phyloP scores from a whole-genome alignment of 2,888 invertebrate species.

The Macrosiphum euphorbiae region DNA sequence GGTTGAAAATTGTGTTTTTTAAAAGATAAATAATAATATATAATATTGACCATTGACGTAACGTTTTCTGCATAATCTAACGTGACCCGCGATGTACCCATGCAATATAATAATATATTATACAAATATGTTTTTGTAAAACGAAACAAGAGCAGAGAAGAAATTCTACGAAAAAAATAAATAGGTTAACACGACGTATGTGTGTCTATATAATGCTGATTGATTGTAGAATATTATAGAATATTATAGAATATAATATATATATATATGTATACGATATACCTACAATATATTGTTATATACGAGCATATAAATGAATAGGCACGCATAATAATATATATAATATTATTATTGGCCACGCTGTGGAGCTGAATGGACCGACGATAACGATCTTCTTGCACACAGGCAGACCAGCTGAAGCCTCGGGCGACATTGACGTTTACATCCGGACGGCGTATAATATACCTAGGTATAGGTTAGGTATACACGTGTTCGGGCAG shows the following conservation, averaged over 20 bases:
- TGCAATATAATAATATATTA: neutral
- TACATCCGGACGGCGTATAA: slow-evolving; percentile 38
- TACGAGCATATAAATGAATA: neutral
- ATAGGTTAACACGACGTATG: slow-evolving; percentile 35
- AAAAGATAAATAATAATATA: neutral
- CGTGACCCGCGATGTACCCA: neutral
- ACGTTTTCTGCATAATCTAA: slow-evolving; percentile 49
- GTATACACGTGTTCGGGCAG: slow-evolving; percentile 10
- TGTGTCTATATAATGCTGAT: slow-evolving; percentile 13
- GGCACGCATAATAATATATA: neutral
- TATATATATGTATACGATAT: neutral
- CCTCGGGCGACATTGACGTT: slow-evolving; percentile 43
- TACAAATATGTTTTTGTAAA: slow-evolving; percentile 5
- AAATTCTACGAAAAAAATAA: slow-evolving; percentile 33
- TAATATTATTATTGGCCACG: neutral
- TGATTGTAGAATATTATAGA: neutral
- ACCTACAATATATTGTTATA: neutral
- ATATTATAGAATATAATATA: too few relatives aligned
- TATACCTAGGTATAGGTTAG: neutral
- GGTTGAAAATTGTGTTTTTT: slow-evolving; percentile 2
- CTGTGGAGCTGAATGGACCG: slow-evolving; percentile 34
- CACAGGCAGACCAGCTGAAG: neutral
- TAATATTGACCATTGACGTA: slow-evolving; percentile 24
- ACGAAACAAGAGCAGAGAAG: neutral
- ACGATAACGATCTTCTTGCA: slow-evolving; percentile 47